Evolutionary conservation across 2,888 invertebrate genomes (phyloP), one percentile per base, ranked within the genome.

Genomic region (Amiota communis): DNA sequence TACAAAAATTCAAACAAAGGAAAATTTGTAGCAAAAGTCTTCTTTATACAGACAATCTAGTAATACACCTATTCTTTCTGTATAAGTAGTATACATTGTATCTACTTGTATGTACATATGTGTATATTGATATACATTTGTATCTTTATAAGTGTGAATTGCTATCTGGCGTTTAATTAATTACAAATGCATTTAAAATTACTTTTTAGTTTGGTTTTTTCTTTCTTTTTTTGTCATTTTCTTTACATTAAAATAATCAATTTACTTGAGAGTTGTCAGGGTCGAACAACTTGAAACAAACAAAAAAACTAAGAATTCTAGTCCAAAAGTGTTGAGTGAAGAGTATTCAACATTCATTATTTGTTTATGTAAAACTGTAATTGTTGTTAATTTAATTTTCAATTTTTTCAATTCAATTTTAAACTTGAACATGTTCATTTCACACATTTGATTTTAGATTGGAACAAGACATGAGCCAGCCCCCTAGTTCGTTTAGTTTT

Each of bases 41-140:
- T 15, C 56, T 56, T 73, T 83, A 77, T 81, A 82, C 2, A 61
- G n/a, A 69, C 17, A 68, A 8, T 61, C 8, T 17, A 61, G n/a
- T n/a, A 53, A 53, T 6, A 36, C 36, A 36, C 36, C 2, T 36
- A 36, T 36, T 36, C 36, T 6, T 36, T 36, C 36, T 36, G 36
- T 36, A 36, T 4, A 36, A 36, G 36, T 36, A 36, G 36, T 36
- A 36, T 36, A 36, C 36, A 36, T 36, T 36, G 69, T 70, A 36
- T 57, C 20, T 61, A 61, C 23, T 23, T 23, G 23, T 2, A 23
- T 23, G 3, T 23, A 36, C 36, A 4, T 6, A 12, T 36, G 3
- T 4, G 23, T 61, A 23, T 23, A 61, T 61, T 15, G 59, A 64
- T 47, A 48, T 65, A 76, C 77, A 63, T 76, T 72, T 73, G 63